Conservation (phyloP, 2,888 invertebrate genomes). For the Nasonovia ribisnigri region DNA sequence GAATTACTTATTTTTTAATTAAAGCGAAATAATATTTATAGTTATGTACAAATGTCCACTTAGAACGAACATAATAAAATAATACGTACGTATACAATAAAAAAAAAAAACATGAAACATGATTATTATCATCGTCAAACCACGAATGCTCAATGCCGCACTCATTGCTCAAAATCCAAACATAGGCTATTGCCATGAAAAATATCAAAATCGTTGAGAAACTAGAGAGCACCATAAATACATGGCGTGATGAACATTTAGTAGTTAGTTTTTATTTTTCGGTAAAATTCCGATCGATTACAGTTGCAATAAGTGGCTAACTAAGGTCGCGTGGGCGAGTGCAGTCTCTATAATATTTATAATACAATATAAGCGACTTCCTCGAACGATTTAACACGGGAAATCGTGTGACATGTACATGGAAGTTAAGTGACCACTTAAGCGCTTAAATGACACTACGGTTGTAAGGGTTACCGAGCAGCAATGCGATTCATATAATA, state of each 20-base stretch:
- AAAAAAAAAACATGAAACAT: too few species aligned
- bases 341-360: neutral
- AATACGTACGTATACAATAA: too few species aligned
- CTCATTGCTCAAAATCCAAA: neutral
- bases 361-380: neutral
- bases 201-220: neutral
- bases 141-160: too few species aligned
- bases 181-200: neutral
- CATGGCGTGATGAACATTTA: neutral
- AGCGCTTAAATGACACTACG: neutral
- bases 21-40: neutral
- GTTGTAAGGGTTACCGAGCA: neutral
- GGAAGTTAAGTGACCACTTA: neutral
- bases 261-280: neutral
- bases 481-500: neutral
- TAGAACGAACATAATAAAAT: too few species aligned
- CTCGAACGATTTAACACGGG: neutral
- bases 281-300: neutral
- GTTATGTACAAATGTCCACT: neutral
- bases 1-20: neutral
- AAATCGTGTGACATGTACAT: neutral
- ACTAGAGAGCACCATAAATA: neutral
- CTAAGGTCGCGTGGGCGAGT: neutral
- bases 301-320: neutral
- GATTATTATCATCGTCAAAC: too few species aligned